A percentile compares a stretch with the other conserved stretches of the same genome.
Evolutionary conservation across 2,888 invertebrate genomes (phyloP).

Genomic region (Coleophora flavipennella): DNA sequence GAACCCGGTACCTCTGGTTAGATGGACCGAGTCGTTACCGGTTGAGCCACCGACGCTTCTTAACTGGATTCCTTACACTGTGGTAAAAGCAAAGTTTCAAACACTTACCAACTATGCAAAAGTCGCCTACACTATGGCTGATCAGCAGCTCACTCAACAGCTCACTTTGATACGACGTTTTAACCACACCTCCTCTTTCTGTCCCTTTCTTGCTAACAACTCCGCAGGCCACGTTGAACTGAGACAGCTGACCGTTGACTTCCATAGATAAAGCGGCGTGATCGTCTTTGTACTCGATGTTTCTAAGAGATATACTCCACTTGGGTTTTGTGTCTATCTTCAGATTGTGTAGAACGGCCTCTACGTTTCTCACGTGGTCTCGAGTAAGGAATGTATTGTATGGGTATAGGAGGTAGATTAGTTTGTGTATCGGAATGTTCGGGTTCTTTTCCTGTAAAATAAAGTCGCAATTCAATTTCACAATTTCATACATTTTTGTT

Average conservation of each 20-base stretch:
- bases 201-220: conserved; percentile 28
- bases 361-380: conserved; percentile 82
- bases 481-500: too few relatives aligned
- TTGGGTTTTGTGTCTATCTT: conserved; percentile 46
- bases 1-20: too few relatives aligned
- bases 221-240: conserved; percentile 55
- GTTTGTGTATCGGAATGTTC: conserved; percentile 75
- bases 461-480: too few relatives aligned
- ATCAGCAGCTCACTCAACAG: conserved; percentile 84
- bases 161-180: conserved; percentile 84
- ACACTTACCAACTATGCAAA: conserved; percentile 83
- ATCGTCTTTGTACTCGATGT: conserved; percentile 37
- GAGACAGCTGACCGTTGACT: conserved; percentile 45
- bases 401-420: conserved; percentile 87
- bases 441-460: conserved; percentile 80
- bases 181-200: conserved; percentile 58
- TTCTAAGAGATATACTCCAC: conserved; percentile 31
- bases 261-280: conserved; percentile 53
- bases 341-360: conserved; percentile 78
- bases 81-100: too few relatives aligned
- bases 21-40: too few relatives aligned
- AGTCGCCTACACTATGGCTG: conserved; percentile 85
- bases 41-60: too few relatives aligned
- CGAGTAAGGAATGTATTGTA: conserved; percentile 83
- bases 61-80: too few relatives aligned